phyloP scores from a whole-genome alignment of 2,888 invertebrate genomes.

The Andrena fulva region DNA sequence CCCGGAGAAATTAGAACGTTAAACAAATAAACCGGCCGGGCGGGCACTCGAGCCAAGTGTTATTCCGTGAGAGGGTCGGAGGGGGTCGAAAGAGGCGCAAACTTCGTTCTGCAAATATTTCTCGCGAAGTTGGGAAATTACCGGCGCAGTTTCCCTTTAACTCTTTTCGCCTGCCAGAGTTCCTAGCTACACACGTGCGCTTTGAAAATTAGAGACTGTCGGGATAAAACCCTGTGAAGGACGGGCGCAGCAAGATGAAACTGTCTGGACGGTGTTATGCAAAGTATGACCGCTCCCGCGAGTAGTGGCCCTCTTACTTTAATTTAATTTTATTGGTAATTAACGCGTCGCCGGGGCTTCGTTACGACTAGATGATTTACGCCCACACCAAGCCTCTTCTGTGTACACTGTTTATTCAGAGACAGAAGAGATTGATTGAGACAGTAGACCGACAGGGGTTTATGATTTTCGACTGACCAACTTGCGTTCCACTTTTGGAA shows the following conservation, averaged over 20 bases:
- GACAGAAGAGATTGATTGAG: too few relatives aligned
- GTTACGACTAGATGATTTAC: too few relatives aligned
- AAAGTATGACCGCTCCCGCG: neutral
- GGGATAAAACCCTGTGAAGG: conserved; percentile 28
- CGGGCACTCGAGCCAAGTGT: conserved; percentile 38
- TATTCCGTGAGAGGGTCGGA: conserved; percentile 9
- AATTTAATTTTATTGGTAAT: conserved; percentile 1
- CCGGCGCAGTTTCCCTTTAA: conserved; percentile 32
- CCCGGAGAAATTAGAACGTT: conserved; percentile 54
- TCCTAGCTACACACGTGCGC: conserved; percentile 18
- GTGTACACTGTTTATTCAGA: too few relatives aligned
- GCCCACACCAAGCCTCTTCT: too few relatives aligned
- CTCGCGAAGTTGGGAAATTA: conserved; percentile 44
- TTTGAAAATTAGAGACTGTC: conserved; percentile 45
- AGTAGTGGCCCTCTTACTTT: neutral
- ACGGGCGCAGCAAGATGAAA: conserved; percentile 20
- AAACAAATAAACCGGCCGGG: conserved; percentile 44
- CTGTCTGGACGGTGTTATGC: neutral
- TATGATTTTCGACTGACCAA: too few relatives aligned
- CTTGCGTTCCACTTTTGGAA: too few relatives aligned
- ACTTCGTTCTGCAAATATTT: conserved; percentile 52
- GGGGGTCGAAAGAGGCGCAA: conserved; percentile 19
- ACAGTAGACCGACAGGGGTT: too few relatives aligned
- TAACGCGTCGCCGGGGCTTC: neutral
- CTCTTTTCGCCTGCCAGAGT: conserved; percentile 40